Percentiles rank a stretch among this genome's conserved stretches.
These are phyloP conservation scores for Vanessa tameamea DNA, from an alignment of 1,140 invertebrate species.

Conservation along the genomic window DNA sequence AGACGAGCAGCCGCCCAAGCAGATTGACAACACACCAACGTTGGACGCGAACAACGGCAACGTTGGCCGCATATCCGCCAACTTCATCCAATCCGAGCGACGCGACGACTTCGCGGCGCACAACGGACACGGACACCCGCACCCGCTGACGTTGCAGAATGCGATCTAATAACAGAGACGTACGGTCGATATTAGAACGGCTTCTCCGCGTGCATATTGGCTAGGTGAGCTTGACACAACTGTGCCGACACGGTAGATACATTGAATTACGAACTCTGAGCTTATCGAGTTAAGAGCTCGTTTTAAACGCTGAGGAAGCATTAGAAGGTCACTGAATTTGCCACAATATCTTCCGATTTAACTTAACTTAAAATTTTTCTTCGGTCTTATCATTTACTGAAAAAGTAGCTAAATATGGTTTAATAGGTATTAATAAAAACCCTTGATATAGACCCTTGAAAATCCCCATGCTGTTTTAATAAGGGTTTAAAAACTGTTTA, in stretches of 20 bases:
- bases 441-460: no score
- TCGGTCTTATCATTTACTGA: no score
- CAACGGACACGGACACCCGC: slow-evolving; percentile 62
- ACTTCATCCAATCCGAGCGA: slow-evolving; percentile 62
- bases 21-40: slow-evolving; percentile 48
- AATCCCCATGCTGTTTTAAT: no score
- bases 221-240: slow-evolving; percentile 37
- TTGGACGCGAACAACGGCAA: slow-evolving; percentile 59
- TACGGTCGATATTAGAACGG: slow-evolving; percentile 16
- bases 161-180: slow-evolving; percentile 55
- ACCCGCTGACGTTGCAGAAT: slow-evolving; percentile 70
- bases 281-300: not conserved
- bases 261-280: not conserved
- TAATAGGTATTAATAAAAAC: no score
- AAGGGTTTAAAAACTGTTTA: no score
- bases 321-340: no score
- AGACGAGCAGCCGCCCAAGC: slow-evolving; percentile 55
- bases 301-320: not conserved
- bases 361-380: no score
- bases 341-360: no score
- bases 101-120: slow-evolving; percentile 66
- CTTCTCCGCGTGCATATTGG: slow-evolving; percentile 66
- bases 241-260: not conserved
- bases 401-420: no score
- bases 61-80: slow-evolving; percentile 61